Evolutionary conservation across 2,888 invertebrate genomes (phyloP).

Genomic region (Lutraria lutraria): DNA sequence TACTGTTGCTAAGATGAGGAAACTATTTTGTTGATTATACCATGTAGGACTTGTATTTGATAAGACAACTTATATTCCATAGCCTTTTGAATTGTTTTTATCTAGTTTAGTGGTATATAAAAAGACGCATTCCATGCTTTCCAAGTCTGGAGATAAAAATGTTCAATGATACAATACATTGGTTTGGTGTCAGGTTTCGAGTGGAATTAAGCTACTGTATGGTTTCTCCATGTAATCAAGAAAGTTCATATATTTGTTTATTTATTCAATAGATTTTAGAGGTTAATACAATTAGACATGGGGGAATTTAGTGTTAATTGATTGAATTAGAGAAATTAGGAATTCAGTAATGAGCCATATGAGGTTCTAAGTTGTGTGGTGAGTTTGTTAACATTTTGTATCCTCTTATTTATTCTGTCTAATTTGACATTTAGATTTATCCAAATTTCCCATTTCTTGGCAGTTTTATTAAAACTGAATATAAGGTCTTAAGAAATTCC

Average conservation of each 20-base stretch:
- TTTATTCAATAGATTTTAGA: slow-evolving; percentile 7
- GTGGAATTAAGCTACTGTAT: neutral
- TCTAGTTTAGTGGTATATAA: slow-evolving; percentile 14
- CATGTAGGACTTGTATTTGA: slow-evolving; percentile 29
- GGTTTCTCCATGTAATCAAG: neutral
- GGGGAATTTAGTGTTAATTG: neutral
- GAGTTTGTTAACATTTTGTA: neutral
- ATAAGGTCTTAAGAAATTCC: too few species aligned
- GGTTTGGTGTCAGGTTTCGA: neutral
- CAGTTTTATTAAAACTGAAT: too few species aligned
- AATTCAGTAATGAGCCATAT: neutral
- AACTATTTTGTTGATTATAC: slow-evolving; percentile 39
- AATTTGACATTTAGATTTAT: too few species aligned
- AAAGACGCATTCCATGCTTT: slow-evolving; percentile 19
- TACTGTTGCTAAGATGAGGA: slow-evolving; percentile 37
- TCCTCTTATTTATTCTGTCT: neutral
- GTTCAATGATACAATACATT: neutral
- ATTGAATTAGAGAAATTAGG: neutral
- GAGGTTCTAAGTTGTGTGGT: neutral
- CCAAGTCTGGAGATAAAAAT: neutral
- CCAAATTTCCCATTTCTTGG: too few species aligned
- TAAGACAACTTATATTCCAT: slow-evolving; percentile 24
- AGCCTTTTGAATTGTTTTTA: slow-evolving; percentile 27
- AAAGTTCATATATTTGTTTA: neutral
- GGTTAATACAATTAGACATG: neutral